Evolutionary conservation across 2,888 invertebrate species (phyloP).

Genomic region (Pharmacophagus antenor): DNA sequence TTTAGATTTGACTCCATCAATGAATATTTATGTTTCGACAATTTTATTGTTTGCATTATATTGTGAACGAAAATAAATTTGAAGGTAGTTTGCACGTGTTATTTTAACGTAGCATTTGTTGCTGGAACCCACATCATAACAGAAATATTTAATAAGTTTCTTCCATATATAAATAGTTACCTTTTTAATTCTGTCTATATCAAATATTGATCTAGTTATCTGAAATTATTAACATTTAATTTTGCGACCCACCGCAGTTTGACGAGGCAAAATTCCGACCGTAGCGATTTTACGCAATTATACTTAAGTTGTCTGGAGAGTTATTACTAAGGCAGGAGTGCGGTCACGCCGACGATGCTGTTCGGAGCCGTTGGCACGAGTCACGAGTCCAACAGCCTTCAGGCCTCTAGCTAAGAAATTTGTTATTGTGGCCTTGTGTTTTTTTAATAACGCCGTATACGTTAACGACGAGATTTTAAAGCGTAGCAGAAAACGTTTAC

Average conservation of each 20-base stretch:
- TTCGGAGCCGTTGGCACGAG: conserved; percentile 50
- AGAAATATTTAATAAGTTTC: too few species aligned
- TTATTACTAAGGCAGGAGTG: conserved; percentile 69
- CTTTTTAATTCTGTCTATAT: too few species aligned
- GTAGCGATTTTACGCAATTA: conserved; percentile 77
- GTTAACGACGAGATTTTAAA: not conserved
- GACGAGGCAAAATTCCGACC: conserved; percentile 71
- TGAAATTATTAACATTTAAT: not conserved
- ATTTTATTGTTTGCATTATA: conserved; percentile 42
- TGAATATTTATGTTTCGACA: conserved; percentile 5
- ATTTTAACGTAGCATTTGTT: too few species aligned
- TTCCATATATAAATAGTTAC: too few species aligned
- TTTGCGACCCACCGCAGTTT: conserved; percentile 56
- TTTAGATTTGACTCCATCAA: conserved; percentile 10
- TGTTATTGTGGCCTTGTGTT: conserved; percentile 9
- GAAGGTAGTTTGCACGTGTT: not conserved
- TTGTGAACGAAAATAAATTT: conserved; percentile 37
- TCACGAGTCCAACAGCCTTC: conserved; percentile 56
- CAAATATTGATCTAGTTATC: not conserved
- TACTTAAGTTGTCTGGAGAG: conserved; percentile 66
- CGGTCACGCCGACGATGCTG: conserved; percentile 54
- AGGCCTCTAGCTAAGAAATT: conserved; percentile 46
- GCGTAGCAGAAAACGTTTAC: not conserved
- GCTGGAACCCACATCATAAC: too few species aligned
- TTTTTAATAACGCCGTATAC: not conserved